Conservation (phyloP, 2,888 invertebrate species). For the Drosophila testacea region DNA sequence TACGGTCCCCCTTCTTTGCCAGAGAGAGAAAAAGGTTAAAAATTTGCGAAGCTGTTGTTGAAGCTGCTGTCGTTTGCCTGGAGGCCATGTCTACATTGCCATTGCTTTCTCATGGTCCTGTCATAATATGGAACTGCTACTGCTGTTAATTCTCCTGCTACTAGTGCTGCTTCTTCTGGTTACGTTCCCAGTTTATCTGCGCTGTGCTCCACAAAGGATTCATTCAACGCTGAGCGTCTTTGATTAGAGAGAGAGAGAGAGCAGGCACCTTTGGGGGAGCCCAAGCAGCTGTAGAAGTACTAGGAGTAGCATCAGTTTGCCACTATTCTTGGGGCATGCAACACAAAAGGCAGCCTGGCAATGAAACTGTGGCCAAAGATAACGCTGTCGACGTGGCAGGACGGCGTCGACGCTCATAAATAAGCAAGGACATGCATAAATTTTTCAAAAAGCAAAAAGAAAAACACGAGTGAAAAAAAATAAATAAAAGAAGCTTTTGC, state of each 20-base stretch:
- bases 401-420: conserved; percentile 77
- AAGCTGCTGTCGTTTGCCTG: conserved; percentile 53
- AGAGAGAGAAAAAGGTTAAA: conserved; percentile 18
- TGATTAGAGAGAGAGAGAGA: conserved; percentile 80
- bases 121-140: conserved; percentile 45
- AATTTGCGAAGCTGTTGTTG: conserved; percentile 22
- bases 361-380: conserved; percentile 81
- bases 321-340: conserved; percentile 59
- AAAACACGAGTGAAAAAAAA: conserved; percentile 32
- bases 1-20: conserved; percentile 10
- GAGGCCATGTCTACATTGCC: conserved; percentile 80
- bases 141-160: neutral
- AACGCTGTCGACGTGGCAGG: conserved; percentile 54
- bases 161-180: neutral
- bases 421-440: conserved; percentile 81
- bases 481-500: conserved; percentile 60
- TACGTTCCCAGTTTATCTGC: conserved; percentile 69
- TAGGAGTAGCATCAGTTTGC: conserved; percentile 29
- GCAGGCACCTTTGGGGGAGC: conserved; percentile 70
- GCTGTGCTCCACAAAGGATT: conserved; percentile 76
- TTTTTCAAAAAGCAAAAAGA: conserved; percentile 73
- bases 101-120: conserved; percentile 61
- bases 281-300: conserved; percentile 12
- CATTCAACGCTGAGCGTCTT: conserved; percentile 76
- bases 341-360: conserved; percentile 72